Base-by-base conservation (phyloP, 2,888 invertebrate species). In the Tridacna crocea region DNA sequence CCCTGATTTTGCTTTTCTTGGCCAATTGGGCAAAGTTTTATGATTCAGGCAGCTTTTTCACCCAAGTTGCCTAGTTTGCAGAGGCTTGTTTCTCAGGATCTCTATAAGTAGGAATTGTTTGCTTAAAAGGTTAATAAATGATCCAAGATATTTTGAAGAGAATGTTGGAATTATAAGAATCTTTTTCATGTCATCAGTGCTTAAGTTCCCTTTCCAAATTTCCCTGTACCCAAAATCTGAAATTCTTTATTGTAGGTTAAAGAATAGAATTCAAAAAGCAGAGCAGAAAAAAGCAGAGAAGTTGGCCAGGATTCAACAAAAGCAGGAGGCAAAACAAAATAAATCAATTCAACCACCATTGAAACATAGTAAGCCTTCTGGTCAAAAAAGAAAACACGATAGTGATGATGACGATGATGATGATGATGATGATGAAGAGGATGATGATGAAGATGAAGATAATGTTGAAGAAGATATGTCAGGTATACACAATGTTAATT, bases 231-330 rank as follows among this genome's bases (percentile, higher is more conserved):
- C 36, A 36, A 36, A 36, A 4, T 8, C 8, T 36, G 36, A 36
- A 36, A 36, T 36, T 36, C 36, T 36, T 36, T 19, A 61, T 65
- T 79, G 12, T 46, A 85, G 85, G 27, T 63, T 85, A 13, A 85
- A 85, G 61, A 85, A 82, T 19, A 55, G 85, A 24, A 19, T 78
- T 11, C 79, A 82, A 70, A 85, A 78, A 60, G 72, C 74, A 6
- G 85, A 77, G 46, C 46, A 60, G 19, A 77, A 55, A 61, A 83
- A 78, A 74, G 77, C 24, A 36, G 81, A 74, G 24, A 85, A 74
- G 65, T 13, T 73, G 22, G 77, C 80, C 66, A 83, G 73, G 70
- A 36, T 75, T 58, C 65, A 63, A 73, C 22, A 72, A 80, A 86
- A 79, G 68, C 77, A 47, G 80, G 60, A 73, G 55, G 46, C 17